Evolutionary conservation across 2,888 invertebrate species (phyloP).

Genomic region (Cantharis rufa): DNA sequence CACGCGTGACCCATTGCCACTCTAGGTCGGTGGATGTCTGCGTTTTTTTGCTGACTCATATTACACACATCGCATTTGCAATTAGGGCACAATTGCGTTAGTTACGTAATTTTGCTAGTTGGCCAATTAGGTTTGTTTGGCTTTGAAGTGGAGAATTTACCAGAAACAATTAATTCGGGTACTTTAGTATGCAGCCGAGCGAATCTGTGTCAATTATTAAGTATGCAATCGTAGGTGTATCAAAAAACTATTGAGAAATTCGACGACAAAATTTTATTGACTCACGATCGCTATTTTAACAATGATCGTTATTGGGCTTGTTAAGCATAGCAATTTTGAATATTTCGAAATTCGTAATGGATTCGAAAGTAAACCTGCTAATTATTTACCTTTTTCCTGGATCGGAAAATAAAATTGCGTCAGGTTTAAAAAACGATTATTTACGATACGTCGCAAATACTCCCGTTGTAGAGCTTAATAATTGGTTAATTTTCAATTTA

Average conservation of each 20-base stretch:
- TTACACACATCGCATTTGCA: background rate
- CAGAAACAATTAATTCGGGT: background rate
- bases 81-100: background rate
- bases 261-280: background rate
- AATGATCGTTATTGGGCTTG: background rate
- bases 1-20: slow-evolving; percentile 17
- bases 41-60: slow-evolving; percentile 1
- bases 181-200: background rate
- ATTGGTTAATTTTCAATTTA: background rate
- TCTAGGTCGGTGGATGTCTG: background rate
- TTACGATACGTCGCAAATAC: background rate
- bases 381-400: background rate
- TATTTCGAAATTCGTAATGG: background rate
- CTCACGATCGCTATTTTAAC: background rate
- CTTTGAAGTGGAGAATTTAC: background rate
- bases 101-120: background rate
- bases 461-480: background rate
- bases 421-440: background rate
- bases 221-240: background rate
- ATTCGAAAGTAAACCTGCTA: background rate
- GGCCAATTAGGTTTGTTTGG: background rate
- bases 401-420: background rate
- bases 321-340: background rate
- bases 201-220: background rate
- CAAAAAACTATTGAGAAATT: background rate